Conservation (phyloP, 2,888 invertebrate genomes). For the Drosophila quinaria region DNA sequence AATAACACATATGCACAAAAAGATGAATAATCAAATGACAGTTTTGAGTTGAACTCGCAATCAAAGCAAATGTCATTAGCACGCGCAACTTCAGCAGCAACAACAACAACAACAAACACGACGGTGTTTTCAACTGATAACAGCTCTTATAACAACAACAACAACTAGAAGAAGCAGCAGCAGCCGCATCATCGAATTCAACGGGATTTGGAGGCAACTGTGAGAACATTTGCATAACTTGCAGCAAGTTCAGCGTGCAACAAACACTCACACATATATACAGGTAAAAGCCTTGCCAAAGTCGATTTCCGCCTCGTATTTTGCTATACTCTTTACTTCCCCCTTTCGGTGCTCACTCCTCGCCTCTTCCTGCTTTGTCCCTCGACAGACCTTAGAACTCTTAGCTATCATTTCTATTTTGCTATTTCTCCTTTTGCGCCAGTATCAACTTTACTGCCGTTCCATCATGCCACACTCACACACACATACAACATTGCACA, state of each 20-base stretch:
- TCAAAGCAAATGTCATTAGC: conserved; percentile 80
- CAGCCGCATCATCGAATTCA: conserved; percentile 28
- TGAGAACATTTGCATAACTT: conserved; percentile 75
- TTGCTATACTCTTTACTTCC: neutral
- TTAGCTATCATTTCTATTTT: conserved; percentile 77
- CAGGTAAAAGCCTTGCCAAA: conserved; percentile 76
- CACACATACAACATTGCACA: neutral
- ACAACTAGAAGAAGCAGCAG: neutral
- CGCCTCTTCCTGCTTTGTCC: neutral
- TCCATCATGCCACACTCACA: conserved; percentile 64
- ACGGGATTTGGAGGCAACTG: conserved; percentile 33
- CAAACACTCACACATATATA: conserved; percentile 25
- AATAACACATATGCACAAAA: conserved; percentile 3
- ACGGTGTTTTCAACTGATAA: conserved; percentile 62
- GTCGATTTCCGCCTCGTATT: conserved; percentile 72
- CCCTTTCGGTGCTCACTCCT: neutral
- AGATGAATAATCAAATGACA: conserved; percentile 58
- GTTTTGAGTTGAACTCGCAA: conserved; percentile 69
- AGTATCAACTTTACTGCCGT: conserved; percentile 71
- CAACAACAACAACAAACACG: conserved; percentile 4
- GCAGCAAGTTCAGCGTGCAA: conserved; percentile 62
- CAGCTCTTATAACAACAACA: conserved; percentile 27
- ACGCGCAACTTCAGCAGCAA: conserved; percentile 56
- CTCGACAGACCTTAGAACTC: conserved; percentile 8
- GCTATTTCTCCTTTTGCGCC: conserved; percentile 52